Conservation (phyloP, 2,797 vertebrate species). For the Crypturellus tataupa region DNA sequence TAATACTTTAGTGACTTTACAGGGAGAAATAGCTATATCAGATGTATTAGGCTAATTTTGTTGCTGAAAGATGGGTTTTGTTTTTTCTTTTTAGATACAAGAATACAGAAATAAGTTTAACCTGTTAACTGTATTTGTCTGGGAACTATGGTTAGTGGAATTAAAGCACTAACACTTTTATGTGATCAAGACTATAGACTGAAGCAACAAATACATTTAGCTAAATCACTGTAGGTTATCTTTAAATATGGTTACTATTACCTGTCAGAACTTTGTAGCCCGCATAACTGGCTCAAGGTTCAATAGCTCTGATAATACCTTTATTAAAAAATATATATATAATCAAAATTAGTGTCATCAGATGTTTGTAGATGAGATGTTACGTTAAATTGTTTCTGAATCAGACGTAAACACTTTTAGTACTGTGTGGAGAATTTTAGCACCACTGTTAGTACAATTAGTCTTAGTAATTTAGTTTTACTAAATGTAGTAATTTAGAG, state of each 20-base stretch:
- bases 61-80: neutral
- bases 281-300: neutral
- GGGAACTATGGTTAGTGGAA: neutral
- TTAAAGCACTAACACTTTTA: neutral
- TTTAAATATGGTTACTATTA: neutral
- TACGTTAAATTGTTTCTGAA: neutral
- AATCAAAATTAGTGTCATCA: neutral
- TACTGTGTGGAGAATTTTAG: neutral
- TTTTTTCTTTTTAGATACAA: neutral
- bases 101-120: neutral
- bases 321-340: neutral
- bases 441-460: neutral
- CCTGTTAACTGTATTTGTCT: neutral
- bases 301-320: neutral
- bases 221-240: neutral
- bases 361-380: neutral
- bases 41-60: neutral
- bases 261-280: neutral
- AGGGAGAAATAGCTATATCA: neutral
- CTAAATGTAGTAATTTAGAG: neutral
- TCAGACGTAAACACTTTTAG: fast-evolving
- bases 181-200: neutral
- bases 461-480: neutral
- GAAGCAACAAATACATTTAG: neutral
- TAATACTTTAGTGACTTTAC: neutral